Evolutionary conservation across 37 sponge, comb jelly and placozoan species (phyloP), one percentile per base, ranked within the genome.

Genomic region (Beroe forskalii): DNA sequence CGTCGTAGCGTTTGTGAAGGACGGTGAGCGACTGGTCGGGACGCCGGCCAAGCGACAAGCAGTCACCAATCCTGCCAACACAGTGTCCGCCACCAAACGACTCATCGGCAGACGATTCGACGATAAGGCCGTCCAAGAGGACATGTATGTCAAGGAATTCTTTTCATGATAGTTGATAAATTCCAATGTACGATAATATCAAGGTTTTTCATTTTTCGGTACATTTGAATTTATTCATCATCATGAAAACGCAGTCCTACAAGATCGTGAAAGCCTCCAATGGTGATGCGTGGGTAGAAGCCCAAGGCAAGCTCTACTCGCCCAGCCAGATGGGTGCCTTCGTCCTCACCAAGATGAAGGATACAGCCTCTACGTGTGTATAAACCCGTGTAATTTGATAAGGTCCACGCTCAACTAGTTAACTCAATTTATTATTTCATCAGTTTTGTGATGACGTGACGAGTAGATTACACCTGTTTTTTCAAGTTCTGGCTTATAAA

Each of bases 311-410:
- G 75, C 89, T 92, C 67, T 98, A 98, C 90, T 98, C 99, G 1
- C 99, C 99, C 22, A 96, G 97, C 89, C 99, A 99, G 67, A 91
- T 99, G 67, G 97, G 97, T 24, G 99, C 97, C 42, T 96, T 96
- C 92, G 96, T 99, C 12, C 94, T 99, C 67, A 93, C 91, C 23
- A 99, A 99, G 89, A 96, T 99, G 96, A 96, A 96, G 90, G 97
- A 99, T 36, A 97, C 98, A 30, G 98, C 98, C 41, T 95, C 96
- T 97, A 67, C 31, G 94, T 69, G 69, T n/a, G n/a, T n/a, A n/a
- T n/a, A n/a, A n/a, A n/a, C n/a, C n/a, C n/a, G n/a, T n/a, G 3
- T 4, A 35, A 0, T 39, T 60, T 20, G 14, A n/a, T n/a, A n/a
- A n/a, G n/a, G n/a, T n/a, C n/a, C n/a, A n/a, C n/a, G n/a, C n/a